These are phyloP conservation scores for Nothoprocta pentlandii DNA, from an alignment of 2,113 vertebrate genomes.

Conservation along the genomic window DNA sequence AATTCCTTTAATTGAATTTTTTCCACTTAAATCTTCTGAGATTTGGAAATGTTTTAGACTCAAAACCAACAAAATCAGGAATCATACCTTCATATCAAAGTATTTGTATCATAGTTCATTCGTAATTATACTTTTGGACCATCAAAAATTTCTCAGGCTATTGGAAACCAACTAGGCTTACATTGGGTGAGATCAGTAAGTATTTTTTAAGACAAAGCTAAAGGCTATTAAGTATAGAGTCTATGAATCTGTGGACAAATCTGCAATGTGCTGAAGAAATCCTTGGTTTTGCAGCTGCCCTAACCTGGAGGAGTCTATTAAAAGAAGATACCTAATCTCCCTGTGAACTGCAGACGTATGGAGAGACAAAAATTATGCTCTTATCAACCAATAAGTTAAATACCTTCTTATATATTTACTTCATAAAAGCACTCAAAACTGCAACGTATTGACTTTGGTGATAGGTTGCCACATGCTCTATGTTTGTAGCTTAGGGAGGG, in stretches of 20 bases:
- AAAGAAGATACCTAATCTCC: not conserved
- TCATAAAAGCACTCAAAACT: not conserved
- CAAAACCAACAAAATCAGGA: not conserved
- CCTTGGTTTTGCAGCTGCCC: not conserved
- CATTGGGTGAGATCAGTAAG: not conserved
- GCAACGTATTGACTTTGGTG: not conserved
- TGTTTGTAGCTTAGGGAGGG: not conserved
- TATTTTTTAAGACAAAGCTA: not conserved
- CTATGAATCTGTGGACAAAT: not conserved
- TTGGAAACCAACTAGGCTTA: not conserved
- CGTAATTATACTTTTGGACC: not conserved
- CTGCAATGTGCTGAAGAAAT: accelerated
- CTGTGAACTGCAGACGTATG: not conserved
- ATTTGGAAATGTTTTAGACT: not conserved
- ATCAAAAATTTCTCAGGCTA: not conserved
- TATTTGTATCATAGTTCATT: not conserved
- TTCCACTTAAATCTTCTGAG: not conserved
- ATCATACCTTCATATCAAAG: not conserved
- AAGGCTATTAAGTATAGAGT: not conserved
- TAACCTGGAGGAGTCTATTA: not conserved
- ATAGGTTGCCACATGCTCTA: not conserved
- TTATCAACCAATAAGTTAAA: not conserved
- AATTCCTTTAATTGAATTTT: not conserved
- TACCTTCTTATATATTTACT: not conserved
- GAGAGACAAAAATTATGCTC: not conserved